Conservation (phyloP, 2,797 vertebrate genomes). For the Poecilia picta region DNA sequence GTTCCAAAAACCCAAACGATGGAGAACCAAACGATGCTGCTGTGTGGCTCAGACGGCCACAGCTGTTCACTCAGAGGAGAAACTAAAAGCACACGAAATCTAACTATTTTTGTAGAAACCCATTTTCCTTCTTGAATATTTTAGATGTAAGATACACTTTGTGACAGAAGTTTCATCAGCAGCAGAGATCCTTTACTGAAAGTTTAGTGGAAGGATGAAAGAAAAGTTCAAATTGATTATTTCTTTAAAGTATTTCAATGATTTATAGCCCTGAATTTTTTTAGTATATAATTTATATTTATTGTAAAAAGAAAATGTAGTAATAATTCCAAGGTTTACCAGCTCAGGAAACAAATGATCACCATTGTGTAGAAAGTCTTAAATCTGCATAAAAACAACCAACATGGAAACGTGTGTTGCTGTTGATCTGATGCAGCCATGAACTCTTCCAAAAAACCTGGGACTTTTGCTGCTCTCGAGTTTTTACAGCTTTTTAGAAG, state of each 20-base stretch:
- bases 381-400: not conserved
- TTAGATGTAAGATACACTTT: constrained; percentile 26
- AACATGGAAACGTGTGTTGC: not conserved
- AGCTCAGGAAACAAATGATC: constrained; percentile 8
- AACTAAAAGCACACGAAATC: constrained; percentile 58
- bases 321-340: not conserved
- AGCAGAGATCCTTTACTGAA: constrained; percentile 46
- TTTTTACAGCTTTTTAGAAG: not conserved
- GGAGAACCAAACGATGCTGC: constrained; percentile 62
- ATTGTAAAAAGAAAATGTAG: constrained; percentile 7
- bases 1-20: constrained; percentile 28
- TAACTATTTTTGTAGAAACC: constrained; percentile 73
- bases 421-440: not conserved
- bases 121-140: constrained; percentile 37
- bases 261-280: constrained; percentile 7
- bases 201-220: constrained; percentile 22
- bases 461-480: not conserved
- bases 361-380: not conserved
- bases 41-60: constrained; percentile 41
- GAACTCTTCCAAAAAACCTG: not conserved
- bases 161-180: constrained; percentile 65
- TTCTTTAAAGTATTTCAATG: constrained; percentile 32
- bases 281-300: constrained; percentile 10
- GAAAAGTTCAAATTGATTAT: constrained; percentile 30
- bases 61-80: constrained; percentile 59